phyloP scores from a whole-genome alignment of 2,113 vertebrate genomes.

The Mola mola region DNA sequence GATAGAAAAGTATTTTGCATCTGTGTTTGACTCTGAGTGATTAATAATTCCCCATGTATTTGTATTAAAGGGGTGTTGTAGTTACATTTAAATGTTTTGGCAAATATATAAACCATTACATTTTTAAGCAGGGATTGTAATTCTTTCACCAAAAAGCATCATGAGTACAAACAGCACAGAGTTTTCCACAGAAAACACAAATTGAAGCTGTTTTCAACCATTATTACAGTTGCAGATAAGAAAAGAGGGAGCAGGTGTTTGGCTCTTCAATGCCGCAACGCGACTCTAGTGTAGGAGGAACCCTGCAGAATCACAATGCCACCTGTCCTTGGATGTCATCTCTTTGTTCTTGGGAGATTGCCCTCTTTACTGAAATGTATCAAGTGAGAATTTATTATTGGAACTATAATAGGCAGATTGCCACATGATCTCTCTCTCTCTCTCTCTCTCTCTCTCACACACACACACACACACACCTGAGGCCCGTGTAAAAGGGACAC shows the following conservation, averaged over 20 bases:
- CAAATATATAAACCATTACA: too few species aligned
- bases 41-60: too few species aligned
- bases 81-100: too few species aligned
- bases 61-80: too few species aligned
- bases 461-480: slow-evolving; percentile 23
- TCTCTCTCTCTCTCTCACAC: not conserved
- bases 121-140: too few species aligned
- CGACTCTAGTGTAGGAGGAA: slow-evolving; percentile 16
- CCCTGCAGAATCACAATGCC: slow-evolving; percentile 12
- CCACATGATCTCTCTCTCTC: slow-evolving; percentile 4
- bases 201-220: too few species aligned
- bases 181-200: too few species aligned
- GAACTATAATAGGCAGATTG: slow-evolving; percentile 44
- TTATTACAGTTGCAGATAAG: slow-evolving; percentile 8
- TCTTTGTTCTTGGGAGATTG: slow-evolving; percentile 44
- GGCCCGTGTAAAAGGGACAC: slow-evolving; percentile 26
- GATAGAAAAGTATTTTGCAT: too few species aligned
- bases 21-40: too few species aligned
- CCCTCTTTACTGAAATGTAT: slow-evolving; percentile 21
- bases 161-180: too few species aligned
- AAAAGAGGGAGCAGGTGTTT: not conserved
- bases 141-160: too few species aligned
- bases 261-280: not conserved
- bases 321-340: slow-evolving; percentile 43
- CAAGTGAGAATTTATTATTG: slow-evolving; percentile 44